Percentiles rank a stretch among this genome's conserved stretches.
phyloP scores from a whole-genome alignment of 2,113 vertebrate species.

The Platysternon megacephalum region DNA sequence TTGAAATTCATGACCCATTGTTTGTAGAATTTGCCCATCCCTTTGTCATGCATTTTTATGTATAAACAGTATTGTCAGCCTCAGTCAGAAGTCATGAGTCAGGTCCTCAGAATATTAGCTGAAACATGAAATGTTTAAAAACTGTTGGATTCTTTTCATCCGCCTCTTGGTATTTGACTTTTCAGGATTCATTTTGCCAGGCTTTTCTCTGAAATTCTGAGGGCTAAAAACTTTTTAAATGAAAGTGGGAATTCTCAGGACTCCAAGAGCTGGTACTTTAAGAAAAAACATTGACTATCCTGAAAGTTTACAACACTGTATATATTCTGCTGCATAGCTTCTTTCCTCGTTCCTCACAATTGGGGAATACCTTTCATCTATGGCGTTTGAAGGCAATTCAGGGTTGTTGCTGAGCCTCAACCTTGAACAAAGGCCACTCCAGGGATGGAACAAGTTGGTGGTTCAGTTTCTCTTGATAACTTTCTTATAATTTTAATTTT shows the following conservation, averaged over 20 bases:
- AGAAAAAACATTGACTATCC: not conserved
- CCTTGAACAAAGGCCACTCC: not conserved
- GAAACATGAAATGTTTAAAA: not conserved
- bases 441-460: not conserved
- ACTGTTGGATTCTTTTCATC: not conserved
- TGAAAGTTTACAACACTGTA: not conserved
- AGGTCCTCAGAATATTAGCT: not conserved
- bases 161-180: not conserved
- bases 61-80: not conserved
- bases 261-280: not conserved
- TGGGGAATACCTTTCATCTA: not conserved
- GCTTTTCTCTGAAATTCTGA: not conserved
- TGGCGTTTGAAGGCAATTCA: not conserved
- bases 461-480: not conserved
- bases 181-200: not conserved
- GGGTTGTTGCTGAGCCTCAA: not conserved
- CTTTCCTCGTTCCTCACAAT: not conserved
- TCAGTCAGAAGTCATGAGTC: not conserved
- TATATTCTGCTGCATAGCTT: not conserved
- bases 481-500: not conserved
- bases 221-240: not conserved
- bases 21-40: not conserved
- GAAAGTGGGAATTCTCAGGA: not conserved
- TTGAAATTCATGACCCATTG: not conserved
- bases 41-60: not conserved